These are phyloP conservation scores for Athetis lepigone DNA, from an alignment of 2,888 invertebrate genomes.

Conservation along the genomic window DNA sequence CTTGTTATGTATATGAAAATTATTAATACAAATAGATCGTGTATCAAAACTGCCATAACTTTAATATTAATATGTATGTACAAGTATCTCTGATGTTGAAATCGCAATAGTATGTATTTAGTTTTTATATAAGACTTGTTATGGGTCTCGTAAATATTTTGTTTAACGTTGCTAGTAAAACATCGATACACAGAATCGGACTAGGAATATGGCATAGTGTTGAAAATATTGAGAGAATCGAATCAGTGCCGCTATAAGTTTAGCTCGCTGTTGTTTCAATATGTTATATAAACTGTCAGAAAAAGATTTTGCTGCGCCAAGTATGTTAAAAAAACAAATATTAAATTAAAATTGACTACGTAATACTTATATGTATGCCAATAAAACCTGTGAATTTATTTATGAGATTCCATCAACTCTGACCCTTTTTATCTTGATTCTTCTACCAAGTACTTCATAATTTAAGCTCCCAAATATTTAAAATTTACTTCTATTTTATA, in stretches of 20 bases:
- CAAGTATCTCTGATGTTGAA: slow-evolving; percentile 31
- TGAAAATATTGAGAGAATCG: slow-evolving; percentile 18
- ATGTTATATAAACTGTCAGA: slow-evolving; percentile 21
- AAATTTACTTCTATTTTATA: slow-evolving; percentile 6
- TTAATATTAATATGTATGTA: slow-evolving; percentile 23
- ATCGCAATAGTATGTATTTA: slow-evolving; percentile 34
- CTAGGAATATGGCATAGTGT: slow-evolving; percentile 26
- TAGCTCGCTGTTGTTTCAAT: slow-evolving; percentile 17
- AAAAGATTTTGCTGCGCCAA: slow-evolving; percentile 11
- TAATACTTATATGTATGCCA: not conserved
- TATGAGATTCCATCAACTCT: not conserved
- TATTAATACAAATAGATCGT: slow-evolving; percentile 25
- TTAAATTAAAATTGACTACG: not conserved
- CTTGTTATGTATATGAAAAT: slow-evolving; percentile 21
- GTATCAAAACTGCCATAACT: slow-evolving; percentile 49
- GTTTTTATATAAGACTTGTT: slow-evolving; percentile 26
- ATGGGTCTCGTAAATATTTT: too few relatives aligned
- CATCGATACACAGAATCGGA: slow-evolving; percentile 15
- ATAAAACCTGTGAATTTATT: not conserved
- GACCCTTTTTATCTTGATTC: not conserved
- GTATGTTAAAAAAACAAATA: slow-evolving; percentile 5
- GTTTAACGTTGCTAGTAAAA: slow-evolving; percentile 17
- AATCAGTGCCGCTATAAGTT: not conserved
- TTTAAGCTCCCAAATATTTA: not conserved
- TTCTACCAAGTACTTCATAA: slow-evolving; percentile 1